Evolutionary conservation across 2,797 vertebrate species (phyloP).

Genomic region (Erethizon dorsatum): DNA sequence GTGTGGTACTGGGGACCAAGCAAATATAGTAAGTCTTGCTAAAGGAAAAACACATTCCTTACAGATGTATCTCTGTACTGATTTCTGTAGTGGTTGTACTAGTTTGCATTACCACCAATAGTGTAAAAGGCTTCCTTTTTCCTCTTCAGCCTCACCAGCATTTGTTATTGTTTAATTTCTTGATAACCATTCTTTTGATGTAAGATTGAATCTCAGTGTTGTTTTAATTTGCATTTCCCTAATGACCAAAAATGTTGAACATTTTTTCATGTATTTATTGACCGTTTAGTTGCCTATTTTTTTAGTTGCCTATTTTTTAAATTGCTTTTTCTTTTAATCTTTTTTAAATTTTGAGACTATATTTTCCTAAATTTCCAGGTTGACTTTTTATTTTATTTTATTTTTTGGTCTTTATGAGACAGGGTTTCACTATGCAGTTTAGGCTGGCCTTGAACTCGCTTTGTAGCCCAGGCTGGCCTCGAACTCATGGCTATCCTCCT

Average conservation of each 20-base stretch:
- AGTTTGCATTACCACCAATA: neutral
- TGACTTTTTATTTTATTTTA: no score
- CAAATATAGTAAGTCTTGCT: conserved; percentile 1
- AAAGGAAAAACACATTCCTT: neutral
- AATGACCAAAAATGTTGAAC: neutral
- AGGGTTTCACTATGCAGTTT: no score
- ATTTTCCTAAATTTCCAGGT: no score
- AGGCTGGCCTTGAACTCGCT: no score
- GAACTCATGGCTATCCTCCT: no score
- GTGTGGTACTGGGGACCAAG: neutral
- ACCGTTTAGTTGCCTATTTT: neutral
- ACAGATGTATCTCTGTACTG: neutral
- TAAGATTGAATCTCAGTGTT: neutral
- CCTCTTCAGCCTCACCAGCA: neutral
- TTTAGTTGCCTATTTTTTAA: neutral
- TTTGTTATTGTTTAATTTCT: neutral
- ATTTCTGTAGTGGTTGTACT: neutral
- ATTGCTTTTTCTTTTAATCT: no score
- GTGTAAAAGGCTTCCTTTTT: neutral
- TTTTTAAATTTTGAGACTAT: no score
- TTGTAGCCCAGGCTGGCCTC: no score
- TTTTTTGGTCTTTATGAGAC: no score
- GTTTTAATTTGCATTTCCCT: neutral
- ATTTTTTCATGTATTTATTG: neutral
- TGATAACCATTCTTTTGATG: neutral